phyloP scores from a whole-genome alignment of 1,140 invertebrate genomes.

The Trichonephila clavipes region DNA sequence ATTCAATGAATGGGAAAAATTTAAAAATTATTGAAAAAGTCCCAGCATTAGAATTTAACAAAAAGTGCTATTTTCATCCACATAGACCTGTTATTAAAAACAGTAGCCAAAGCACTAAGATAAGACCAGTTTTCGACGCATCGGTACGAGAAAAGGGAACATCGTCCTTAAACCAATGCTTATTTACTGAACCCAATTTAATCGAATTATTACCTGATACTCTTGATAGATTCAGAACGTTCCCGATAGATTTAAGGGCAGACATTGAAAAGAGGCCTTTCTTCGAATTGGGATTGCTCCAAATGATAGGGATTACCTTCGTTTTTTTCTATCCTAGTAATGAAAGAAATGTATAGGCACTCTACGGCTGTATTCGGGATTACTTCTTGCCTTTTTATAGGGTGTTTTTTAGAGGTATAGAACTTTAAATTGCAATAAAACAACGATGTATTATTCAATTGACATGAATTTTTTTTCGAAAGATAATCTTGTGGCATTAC shows the following conservation, averaged over 20 bases:
- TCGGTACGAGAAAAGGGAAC: constrained; percentile 68
- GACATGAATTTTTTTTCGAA: no score
- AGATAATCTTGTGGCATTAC: no score
- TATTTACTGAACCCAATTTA: constrained; percentile 77
- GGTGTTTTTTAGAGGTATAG: no score
- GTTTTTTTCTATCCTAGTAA: constrained; percentile 55
- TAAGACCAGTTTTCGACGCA: constrained; percentile 52
- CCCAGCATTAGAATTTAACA: constrained; percentile 8
- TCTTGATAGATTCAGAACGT: constrained; percentile 80
- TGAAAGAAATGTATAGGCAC: constrained; percentile 54
- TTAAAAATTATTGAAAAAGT: constrained; percentile 44
- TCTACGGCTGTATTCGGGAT: constrained; percentile 63
- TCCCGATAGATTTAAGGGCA: constrained; percentile 79
- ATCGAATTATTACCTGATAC: constrained; percentile 80
- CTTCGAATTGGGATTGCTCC: constrained; percentile 79
- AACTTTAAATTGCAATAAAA: no score
- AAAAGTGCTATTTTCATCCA: constrained; percentile 22
- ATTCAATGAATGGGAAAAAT: constrained; percentile 48
- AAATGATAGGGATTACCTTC: constrained; percentile 33
- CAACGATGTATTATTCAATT: no score
- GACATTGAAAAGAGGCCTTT: constrained; percentile 82
- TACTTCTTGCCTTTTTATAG: neutral
- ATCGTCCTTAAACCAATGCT: constrained; percentile 75
- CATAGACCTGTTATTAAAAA: constrained; percentile 42
- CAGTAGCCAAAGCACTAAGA: neutral